Conservation (phyloP, 1,140 invertebrate species). For the Thalassaphorura encarpata region DNA sequence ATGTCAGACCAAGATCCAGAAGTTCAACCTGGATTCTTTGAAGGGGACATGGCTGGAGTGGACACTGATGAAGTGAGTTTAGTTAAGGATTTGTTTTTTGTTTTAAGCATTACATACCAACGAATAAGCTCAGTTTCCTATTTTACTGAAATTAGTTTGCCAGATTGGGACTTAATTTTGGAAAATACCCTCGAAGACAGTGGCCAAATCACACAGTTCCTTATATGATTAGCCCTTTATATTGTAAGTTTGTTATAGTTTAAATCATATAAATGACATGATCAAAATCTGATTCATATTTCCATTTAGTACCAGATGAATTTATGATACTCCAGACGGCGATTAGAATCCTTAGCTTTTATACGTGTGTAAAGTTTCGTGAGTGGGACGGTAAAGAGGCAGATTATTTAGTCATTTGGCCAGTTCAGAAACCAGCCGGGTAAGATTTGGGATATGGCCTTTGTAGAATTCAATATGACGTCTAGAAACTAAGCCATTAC, state of each 20-base stretch:
- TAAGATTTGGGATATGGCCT: slow-evolving; percentile 24
- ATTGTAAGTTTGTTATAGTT: slow-evolving; percentile 39
- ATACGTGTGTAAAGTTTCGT: slow-evolving; percentile 52
- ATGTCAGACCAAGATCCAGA: slow-evolving; percentile 49
- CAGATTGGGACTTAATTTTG: slow-evolving; percentile 50
- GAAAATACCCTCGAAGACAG: slow-evolving; percentile 53
- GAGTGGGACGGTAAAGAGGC: slow-evolving; percentile 50
- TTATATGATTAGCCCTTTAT: slow-evolving; percentile 50
- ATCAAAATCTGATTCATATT: not conserved
- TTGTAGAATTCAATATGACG: slow-evolving; percentile 3
- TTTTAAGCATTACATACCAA: not conserved
- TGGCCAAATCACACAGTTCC: slow-evolving; percentile 50
- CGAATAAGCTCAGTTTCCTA: not conserved
- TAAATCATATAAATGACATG: too few species aligned
- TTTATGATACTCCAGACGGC: slow-evolving; percentile 49
- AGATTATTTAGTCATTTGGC: slow-evolving; percentile 55
- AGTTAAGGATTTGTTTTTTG: slow-evolving; percentile 9
- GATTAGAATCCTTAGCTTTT: slow-evolving; percentile 47
- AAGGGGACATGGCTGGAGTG: slow-evolving; percentile 54
- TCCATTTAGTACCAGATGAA: slow-evolving; percentile 43
- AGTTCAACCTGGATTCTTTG: slow-evolving; percentile 53
- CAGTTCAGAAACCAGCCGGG: slow-evolving; percentile 50
- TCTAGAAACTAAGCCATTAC: too few species aligned
- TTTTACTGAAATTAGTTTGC: slow-evolving; percentile 3
- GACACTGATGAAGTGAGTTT: slow-evolving; percentile 13